Conservation (phyloP, 2,888 invertebrate species). For the Zaprionus obscuricornis region DNA sequence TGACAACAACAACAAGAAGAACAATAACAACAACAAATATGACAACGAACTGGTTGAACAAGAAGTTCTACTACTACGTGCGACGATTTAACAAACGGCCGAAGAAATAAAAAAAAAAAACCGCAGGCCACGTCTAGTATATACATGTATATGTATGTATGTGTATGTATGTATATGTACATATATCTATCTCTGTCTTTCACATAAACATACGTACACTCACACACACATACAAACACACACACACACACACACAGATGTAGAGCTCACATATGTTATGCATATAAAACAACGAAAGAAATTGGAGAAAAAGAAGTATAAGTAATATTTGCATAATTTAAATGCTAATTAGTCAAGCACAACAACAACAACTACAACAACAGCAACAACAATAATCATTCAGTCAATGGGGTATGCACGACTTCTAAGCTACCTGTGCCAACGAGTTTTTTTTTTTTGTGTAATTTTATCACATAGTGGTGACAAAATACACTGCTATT, state of each 20-base stretch:
- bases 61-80: constrained; percentile 65
- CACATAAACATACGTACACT: background rate
- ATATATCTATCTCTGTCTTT: no score
- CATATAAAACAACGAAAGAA: constrained; percentile 33
- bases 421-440: no score
- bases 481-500: no score
- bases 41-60: constrained; percentile 59
- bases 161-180: no score
- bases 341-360: constrained; percentile 64
- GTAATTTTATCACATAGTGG: no score
- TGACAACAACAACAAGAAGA: constrained; percentile 6
- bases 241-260: background rate
- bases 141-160: no score
- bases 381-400: no score
- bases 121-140: no score
- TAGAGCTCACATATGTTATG: background rate
- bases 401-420: constrained; percentile 26
- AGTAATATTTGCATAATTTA: constrained; percentile 74
- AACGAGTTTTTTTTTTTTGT: no score
- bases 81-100: constrained; percentile 29
- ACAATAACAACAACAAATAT: constrained; percentile 16
- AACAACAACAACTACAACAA: constrained; percentile 3
- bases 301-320: constrained; percentile 21
- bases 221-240: constrained; percentile 22
- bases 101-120: constrained; percentile 13